These are phyloP conservation scores for Hemiscyllium ocellatum DNA, from an alignment of 2,113 vertebrate species.

Conservation along the genomic window DNA sequence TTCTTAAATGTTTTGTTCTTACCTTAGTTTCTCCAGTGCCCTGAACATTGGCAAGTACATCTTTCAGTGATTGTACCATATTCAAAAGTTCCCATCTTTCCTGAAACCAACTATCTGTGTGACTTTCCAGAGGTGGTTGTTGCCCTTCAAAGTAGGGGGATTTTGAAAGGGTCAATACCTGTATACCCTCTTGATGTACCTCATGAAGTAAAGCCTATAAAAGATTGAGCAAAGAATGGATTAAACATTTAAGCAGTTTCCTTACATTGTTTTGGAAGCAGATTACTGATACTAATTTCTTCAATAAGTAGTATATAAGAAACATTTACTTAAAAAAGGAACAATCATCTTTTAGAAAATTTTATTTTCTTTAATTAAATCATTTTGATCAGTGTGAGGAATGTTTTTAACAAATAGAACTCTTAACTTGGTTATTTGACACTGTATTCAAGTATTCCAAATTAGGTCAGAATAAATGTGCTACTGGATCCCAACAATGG, in stretches of 20 bases:
- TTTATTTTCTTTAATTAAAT: too few relatives aligned
- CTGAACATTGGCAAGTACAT: slow-evolving; percentile 76
- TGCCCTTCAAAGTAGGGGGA: slow-evolving; percentile 61
- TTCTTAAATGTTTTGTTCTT: slow-evolving; percentile 25
- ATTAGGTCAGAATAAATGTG: neutral
- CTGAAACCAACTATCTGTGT: slow-evolving; percentile 59
- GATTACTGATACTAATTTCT: neutral
- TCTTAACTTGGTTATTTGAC: neutral
- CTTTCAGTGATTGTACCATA: slow-evolving; percentile 74
- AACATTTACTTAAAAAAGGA: neutral
- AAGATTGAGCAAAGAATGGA: slow-evolving; percentile 32
- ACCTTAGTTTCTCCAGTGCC: slow-evolving; percentile 65
- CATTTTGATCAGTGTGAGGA: neutral
- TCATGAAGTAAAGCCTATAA: slow-evolving; percentile 76
- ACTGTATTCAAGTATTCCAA: neutral
- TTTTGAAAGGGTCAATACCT: slow-evolving; percentile 83
- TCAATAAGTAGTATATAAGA: neutral
- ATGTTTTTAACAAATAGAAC: neutral
- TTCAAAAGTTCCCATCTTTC: slow-evolving; percentile 73
- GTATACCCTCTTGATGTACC: slow-evolving; percentile 86
- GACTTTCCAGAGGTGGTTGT: slow-evolving; percentile 45
- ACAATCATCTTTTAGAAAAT: neutral
- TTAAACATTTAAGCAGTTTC: neutral
- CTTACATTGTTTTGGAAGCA: neutral
- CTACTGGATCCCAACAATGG: neutral